phyloP scores from a whole-genome alignment of 2,113 vertebrate species.

The Muntiacus reevesi region DNA sequence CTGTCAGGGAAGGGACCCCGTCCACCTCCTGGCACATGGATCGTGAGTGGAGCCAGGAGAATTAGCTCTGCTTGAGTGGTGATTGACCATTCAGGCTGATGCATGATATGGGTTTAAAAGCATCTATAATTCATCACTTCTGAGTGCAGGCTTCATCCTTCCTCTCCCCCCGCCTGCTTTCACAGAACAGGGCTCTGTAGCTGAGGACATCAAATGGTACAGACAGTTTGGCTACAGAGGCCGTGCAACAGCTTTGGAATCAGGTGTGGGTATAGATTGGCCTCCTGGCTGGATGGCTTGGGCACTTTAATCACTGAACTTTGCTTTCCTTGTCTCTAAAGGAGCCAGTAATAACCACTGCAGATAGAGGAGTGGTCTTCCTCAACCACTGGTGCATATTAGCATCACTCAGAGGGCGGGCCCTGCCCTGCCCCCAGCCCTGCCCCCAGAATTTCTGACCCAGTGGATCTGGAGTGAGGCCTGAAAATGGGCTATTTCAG shows the following conservation, averaged over 20 bases:
- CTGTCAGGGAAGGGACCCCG: neutral
- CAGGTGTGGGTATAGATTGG: neutral
- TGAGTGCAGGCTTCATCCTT: neutral
- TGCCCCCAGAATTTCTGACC: neutral
- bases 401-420: neutral
- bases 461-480: neutral
- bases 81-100: neutral
- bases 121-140: slow-evolving; percentile 55
- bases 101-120: slow-evolving; percentile 22
- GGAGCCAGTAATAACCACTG: neutral
- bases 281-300: neutral
- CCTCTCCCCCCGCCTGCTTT: neutral
- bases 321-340: neutral
- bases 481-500: neutral
- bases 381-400: neutral
- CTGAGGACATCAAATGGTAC: slow-evolving; percentile 1
- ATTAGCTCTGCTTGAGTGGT: neutral
- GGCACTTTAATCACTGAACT: neutral
- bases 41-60: neutral
- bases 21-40: neutral
- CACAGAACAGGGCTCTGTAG: neutral
- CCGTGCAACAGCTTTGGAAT: neutral
- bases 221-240: neutral
- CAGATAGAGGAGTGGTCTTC: neutral
- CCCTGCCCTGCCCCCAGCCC: neutral